Evolutionary conservation across 2,113 vertebrate genomes (phyloP).

Genomic region (Pampusana beccarii): DNA sequence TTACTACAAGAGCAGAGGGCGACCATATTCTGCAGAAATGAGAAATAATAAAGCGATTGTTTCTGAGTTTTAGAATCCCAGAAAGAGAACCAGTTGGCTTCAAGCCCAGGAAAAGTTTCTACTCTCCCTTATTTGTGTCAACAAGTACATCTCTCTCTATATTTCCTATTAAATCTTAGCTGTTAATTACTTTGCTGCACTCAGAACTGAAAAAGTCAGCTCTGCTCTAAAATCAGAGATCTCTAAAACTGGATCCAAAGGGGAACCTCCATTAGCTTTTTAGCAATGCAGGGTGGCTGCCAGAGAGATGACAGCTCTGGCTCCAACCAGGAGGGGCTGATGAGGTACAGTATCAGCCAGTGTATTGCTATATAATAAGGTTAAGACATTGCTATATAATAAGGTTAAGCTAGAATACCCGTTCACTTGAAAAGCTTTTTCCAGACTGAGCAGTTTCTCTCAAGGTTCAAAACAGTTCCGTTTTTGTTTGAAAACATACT

Average conservation of each 20-base stretch:
- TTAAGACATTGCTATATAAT: background rate
- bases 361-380: background rate
- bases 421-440: background rate
- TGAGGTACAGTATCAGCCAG: background rate
- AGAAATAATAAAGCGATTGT: slow-evolving; percentile 15
- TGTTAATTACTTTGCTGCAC: slow-evolving; percentile 12
- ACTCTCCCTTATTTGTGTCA: background rate
- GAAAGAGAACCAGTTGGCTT: background rate
- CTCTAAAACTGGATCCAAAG: background rate
- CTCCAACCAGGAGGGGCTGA: background rate
- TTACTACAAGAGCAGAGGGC: background rate
- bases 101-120: background rate
- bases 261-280: background rate
- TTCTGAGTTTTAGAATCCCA: background rate
- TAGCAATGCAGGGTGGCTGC: background rate
- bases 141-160: background rate
- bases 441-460: background rate
- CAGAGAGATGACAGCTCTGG: background rate
- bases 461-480: background rate
- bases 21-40: background rate
- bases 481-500: background rate
- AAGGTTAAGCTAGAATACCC: background rate
- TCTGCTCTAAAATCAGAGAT: background rate
- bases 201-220: background rate
- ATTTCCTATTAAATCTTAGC: background rate